Evolutionary conservation across 2,888 invertebrate species (phyloP), one percentile per base, ranked within the genome.

Genomic region (Camponotus fellah): DNA sequence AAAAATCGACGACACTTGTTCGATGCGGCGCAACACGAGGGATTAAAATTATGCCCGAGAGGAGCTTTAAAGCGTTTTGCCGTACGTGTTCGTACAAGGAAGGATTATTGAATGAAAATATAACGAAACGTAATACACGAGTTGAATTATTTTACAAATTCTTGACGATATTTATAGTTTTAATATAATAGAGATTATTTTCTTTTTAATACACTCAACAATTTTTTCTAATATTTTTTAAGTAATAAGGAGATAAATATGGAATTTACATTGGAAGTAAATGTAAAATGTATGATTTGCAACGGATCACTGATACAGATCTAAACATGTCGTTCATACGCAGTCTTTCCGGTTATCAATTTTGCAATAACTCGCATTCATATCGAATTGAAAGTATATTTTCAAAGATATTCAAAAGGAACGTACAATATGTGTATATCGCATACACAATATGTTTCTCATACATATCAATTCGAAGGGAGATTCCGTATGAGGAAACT

Each of bases 1-100:
- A 80, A 80, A 83, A 83, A 83, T 68, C 49, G 66, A 62, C 46
- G 37, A 58, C 56, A 79, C 79, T 60, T 60, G 82, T 68, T 79
- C 76, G 77, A 76, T 76, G 53, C 21, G 66, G 12, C 21, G 66
- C 65, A 68, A 66, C 66, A 32, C n/a, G 60, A 14, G 64, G 34
- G 46, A 80, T 80, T 72, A 72, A 80, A 80, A 62, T 72, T 72
- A 53, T 8, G 8, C 72, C 71, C 46, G 46, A 26, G 72, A 37
- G 37, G 46, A n/a, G 17, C n/a, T 37, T 21, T 60, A 62, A 80
- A 60, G 46, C 58, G 69, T 77, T 66, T 43, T 40, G 56, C 53
- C 12, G 49, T 40, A 53, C 56, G 32, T 68, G 56, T 46, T 60
- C 8, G 37, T 37, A 37, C 37, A 37, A 26, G 34, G 34, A 58